These are phyloP conservation scores for Smittia sp. DNA, from an alignment of 2,888 invertebrate species.

Conservation along the genomic window DNA sequence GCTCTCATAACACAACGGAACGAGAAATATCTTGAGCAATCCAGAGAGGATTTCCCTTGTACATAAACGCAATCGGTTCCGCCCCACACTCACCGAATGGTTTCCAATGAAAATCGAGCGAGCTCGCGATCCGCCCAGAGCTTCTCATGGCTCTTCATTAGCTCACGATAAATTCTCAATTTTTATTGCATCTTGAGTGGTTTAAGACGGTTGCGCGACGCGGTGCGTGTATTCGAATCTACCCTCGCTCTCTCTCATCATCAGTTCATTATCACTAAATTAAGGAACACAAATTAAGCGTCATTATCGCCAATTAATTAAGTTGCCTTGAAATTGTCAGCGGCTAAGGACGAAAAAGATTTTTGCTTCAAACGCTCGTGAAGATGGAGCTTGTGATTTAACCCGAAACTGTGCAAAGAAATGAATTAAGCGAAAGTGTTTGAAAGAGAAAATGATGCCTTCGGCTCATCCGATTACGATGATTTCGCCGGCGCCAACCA, in stretches of 20 bases:
- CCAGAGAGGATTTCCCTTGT: not conserved
- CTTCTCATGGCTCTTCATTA: not conserved
- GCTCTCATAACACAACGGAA: too few species aligned
- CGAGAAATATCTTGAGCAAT: too few species aligned
- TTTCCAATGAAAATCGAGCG: not conserved
- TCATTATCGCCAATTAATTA: constrained; percentile 39
- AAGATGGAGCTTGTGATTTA: not conserved
- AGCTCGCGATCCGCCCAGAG: not conserved
- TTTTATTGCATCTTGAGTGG: constrained; percentile 14
- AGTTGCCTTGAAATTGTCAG: not conserved
- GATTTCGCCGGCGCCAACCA: constrained; percentile 80
- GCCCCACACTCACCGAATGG: not conserved
- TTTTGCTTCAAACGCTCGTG: not conserved
- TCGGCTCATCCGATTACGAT: constrained; percentile 92
- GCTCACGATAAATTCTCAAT: constrained; percentile 13
- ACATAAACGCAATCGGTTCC: not conserved
- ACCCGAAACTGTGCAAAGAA: not conserved
- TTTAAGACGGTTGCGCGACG: not conserved
- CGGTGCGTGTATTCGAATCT: constrained; percentile 4
- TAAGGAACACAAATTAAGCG: constrained; percentile 33
- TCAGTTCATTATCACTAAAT: constrained; percentile 22
- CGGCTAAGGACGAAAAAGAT: not conserved
- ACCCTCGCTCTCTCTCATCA: not conserved
- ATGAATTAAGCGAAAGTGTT: not conserved
- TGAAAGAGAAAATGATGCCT: constrained; percentile 73